Evolutionary conservation across 2,113 vertebrate genomes (phyloP).

Genomic region (Dromaius novaehollandiae): DNA sequence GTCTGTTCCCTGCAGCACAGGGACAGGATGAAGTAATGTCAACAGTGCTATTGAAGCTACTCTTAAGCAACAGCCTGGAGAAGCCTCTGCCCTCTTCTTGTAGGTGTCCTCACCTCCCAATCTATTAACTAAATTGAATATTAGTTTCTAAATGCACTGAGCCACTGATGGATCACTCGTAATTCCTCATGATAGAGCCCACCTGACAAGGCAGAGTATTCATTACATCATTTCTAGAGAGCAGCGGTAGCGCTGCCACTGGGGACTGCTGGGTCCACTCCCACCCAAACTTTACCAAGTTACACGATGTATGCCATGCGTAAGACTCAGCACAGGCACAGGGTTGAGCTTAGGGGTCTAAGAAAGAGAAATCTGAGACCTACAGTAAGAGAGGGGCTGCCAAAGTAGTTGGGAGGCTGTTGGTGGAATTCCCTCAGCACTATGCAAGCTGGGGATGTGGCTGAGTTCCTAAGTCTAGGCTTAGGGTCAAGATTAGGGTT

Average conservation of each 20-base stretch:
- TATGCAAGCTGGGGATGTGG: not conserved
- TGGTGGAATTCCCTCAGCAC: not conserved
- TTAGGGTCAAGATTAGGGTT: not conserved
- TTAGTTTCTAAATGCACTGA: not conserved
- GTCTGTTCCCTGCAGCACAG: not conserved
- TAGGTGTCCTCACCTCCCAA: not conserved
- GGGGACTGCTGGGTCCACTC: not conserved
- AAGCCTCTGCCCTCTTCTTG: not conserved
- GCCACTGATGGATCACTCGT: not conserved
- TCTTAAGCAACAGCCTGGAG: not conserved
- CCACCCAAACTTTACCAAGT: not conserved
- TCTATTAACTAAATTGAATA: not conserved
- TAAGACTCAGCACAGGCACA: not conserved
- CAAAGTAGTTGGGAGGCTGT: not conserved
- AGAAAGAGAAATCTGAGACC: not conserved
- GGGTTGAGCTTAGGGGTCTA: not conserved
- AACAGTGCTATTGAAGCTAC: not conserved
- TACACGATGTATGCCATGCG: not conserved
- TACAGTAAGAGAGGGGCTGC: not conserved
- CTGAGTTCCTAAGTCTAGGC: not conserved
- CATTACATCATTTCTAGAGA: not conserved
- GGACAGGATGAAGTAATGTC: not conserved
- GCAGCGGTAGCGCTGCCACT: not conserved
- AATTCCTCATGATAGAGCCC: not conserved
- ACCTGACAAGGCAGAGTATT: not conserved